Evolutionary conservation across 2,113 vertebrate species (phyloP).

Genomic region (Madoqua kirkii): DNA sequence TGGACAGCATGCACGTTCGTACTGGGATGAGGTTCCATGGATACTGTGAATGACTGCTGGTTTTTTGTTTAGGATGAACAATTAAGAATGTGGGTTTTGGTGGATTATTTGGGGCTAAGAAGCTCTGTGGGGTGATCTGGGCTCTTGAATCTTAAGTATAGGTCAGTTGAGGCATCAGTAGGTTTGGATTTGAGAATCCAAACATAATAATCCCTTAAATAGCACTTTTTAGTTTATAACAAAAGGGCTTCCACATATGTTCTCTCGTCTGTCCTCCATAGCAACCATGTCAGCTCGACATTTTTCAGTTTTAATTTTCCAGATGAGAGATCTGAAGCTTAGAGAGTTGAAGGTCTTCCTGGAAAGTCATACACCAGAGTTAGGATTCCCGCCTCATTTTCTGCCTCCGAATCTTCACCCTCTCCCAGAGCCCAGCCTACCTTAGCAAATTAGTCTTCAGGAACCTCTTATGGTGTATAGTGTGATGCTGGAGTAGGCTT

Average conservation of each 20-base stretch:
- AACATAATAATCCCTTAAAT: constrained; percentile 20
- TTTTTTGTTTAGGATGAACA: not conserved
- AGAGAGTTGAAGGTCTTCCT: not conserved
- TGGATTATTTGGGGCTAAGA: not conserved
- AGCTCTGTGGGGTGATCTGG: not conserved
- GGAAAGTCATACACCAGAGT: not conserved
- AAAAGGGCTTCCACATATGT: not conserved
- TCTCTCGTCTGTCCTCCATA: not conserved
- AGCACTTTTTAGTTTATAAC: not conserved
- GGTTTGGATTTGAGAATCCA: not conserved
- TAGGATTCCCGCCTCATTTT: not conserved
- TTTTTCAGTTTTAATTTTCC: not conserved
- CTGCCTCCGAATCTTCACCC: not conserved
- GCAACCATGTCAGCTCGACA: not conserved
- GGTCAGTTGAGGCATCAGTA: not conserved
- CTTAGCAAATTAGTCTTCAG: not conserved
- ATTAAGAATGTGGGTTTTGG: not conserved
- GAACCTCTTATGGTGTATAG: not conserved
- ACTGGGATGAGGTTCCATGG: not conserved
- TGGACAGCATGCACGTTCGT: not conserved
- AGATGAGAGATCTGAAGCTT: not conserved
- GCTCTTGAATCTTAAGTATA: not conserved
- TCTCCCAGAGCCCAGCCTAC: not conserved
- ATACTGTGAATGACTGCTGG: not conserved
- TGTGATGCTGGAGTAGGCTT: not conserved